A percentile compares a stretch with the other conserved stretches of the same genome.
Evolutionary conservation across 2,797 vertebrate genomes (phyloP).

Genomic region (Acanthopagrus latus): DNA sequence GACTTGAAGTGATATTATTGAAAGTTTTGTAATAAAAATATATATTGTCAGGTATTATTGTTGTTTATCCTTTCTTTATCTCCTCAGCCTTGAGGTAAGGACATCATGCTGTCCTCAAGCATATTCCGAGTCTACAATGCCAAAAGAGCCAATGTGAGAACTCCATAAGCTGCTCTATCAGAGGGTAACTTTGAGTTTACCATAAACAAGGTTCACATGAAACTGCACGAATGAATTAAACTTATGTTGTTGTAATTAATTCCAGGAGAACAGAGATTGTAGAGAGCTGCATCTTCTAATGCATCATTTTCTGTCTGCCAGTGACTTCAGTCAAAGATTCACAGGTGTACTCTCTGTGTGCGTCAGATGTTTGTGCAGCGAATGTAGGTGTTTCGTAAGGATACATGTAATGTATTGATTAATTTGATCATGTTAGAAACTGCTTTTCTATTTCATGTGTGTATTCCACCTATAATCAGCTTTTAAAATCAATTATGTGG

Average conservation of each 20-base stretch:
- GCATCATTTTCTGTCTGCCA: neutral
- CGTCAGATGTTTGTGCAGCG: neutral
- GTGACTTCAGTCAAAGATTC: neutral
- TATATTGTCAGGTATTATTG: neutral
- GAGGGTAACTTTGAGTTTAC: neutral
- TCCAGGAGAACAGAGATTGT: neutral
- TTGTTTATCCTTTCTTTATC: neutral
- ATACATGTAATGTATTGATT: too few relatives aligned
- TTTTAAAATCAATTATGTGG: neutral
- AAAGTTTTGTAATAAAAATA: conserved; percentile 57
- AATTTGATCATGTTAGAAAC: too few relatives aligned
- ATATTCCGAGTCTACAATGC: neutral
- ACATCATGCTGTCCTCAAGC: neutral
- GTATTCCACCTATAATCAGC: too few relatives aligned
- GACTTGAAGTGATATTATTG: conserved; percentile 32
- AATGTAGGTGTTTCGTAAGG: neutral
- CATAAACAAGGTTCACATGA: neutral
- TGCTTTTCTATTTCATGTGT: too few relatives aligned
- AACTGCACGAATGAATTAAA: neutral
- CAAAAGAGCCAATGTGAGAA: neutral
- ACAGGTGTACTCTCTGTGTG: too few relatives aligned
- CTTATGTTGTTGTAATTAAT: neutral
- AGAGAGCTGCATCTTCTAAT: neutral
- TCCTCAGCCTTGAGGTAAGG: neutral
- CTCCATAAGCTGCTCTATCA: neutral